Evolutionary conservation across 2,888 invertebrate species (phyloP), one percentile per base, ranked within the genome.

Genomic region (Cabera pusaria): DNA sequence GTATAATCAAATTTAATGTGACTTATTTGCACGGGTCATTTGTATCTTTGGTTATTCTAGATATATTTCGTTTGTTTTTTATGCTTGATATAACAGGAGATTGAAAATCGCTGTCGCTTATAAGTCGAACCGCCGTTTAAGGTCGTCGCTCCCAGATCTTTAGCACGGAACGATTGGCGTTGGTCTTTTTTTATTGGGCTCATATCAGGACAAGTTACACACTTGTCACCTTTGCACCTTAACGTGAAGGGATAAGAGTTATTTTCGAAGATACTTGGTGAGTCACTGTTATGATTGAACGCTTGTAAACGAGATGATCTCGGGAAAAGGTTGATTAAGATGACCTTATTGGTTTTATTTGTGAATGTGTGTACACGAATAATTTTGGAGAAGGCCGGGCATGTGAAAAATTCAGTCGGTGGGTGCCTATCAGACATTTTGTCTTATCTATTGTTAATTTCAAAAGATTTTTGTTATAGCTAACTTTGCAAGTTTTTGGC

Each of bases 91-190:
- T n/a, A n/a, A n/a, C n/a, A n/a, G n/a, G n/a, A n/a, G n/a, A n/a
- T n/a, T n/a, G n/a, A n/a, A 16, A 25, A 27, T 27, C 73, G 70
- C 71, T 49, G 5, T 11, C 37, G 49, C 61, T 40, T 50, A 17
- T 62, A 4, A 18, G 40, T 53, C 52, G 38, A 1, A 4, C 66
- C 64, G 46, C 31, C 34, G 18, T 24, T 17, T 57, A 69, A 74
- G 87, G 85, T 87, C 85, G 79, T 66, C 84, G 85, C 75, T 67
- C 86, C 70, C 78, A 70, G 76, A 85, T 84, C 87, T 85, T 85
- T 67, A 68, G 80, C 62, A 72, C 75, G 73, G 72, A 78, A 75
- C 79, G 79, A 76, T 76, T 72, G 76, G 63, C 66, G 68, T 70
- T 74, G 75, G 72, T 76, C 74, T 77, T 78, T 80, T 82, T 81